Base-by-base conservation (phyloP, 2,888 invertebrate species). In the Trachelus tabidus region DNA sequence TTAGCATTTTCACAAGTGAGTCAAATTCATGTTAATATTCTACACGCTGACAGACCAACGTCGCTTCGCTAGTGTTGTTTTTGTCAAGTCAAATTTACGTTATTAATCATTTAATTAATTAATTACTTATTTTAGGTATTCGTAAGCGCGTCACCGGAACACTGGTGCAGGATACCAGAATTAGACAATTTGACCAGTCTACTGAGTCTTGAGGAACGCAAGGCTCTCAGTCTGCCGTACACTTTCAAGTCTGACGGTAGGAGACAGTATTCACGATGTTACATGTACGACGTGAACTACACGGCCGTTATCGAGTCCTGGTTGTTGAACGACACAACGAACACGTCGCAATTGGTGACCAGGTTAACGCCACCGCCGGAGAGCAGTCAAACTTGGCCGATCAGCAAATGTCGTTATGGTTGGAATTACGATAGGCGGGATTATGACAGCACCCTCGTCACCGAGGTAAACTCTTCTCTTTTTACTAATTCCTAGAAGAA, bases 61-160 rank as follows among this genome's bases (percentile, higher is more conserved):
- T 56, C 56, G 23, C 56, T 56, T 23, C 1, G 23, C 23, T 9
- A 23, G 2, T 9, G 56, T 23, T 15, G 6, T 56, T 23, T 15
- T 56, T 40, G 1, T 23, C 6, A 0, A 9, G 56, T 56, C 6
- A 23, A 23, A 23, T 23, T 23, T 15, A 23, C 23, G 9, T 56
- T 56, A 23, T 56, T 56, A 56, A 56, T 56, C 6, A 2, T 56
- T 56, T 2, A 56, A 56, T 23, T 56, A 56, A 56, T 15, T 9
- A 56, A 23, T 56, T 9, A 56, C 56, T 23, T 23, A 56, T 56
- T 56, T 34, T 88, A 95, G 94, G 94, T 95, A 73, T 95, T 95
- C 89, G 94, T 95, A 79, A 95, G 94, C 80, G 95, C 95, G n/a
- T 93, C 94, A 23, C 95, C 95, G 31, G 93, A 94, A 37, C 95